Evolutionary conservation across 2,113 vertebrate genomes (phyloP).

Genomic region (Lutjanus erythropterus): DNA sequence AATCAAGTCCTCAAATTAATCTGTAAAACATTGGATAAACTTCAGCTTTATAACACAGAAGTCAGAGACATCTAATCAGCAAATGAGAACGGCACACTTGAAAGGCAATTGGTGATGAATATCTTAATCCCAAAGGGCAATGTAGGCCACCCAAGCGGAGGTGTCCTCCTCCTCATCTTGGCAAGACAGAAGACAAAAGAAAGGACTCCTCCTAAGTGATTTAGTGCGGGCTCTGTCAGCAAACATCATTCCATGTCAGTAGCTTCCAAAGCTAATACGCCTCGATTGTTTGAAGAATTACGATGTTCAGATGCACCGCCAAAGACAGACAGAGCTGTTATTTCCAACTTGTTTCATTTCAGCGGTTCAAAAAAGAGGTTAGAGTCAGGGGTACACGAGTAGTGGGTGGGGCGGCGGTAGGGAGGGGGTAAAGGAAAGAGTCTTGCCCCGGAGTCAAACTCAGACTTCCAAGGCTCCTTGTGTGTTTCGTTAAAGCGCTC

Average conservation of each 20-base stretch:
- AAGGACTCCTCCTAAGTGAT: slow-evolving; percentile 74
- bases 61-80: background rate
- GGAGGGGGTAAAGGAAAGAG: slow-evolving; percentile 17
- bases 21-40: slow-evolving; percentile 30
- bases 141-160: slow-evolving; percentile 61
- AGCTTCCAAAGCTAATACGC: slow-evolving; percentile 80
- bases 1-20: slow-evolving; percentile 23
- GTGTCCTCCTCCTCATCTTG: slow-evolving; percentile 47
- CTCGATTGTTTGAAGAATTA: slow-evolving; percentile 79
- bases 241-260: slow-evolving; percentile 84
- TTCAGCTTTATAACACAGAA: slow-evolving; percentile 5
- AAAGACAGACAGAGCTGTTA: slow-evolving; percentile 79
- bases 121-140: slow-evolving; percentile 29
- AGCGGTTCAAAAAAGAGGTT: slow-evolving; percentile 35
- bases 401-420: background rate
- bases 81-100: background rate
- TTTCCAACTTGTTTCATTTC: slow-evolving; percentile 81
- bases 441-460: slow-evolving; percentile 74
- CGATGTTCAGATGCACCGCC: slow-evolving; percentile 73
- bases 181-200: slow-evolving; percentile 56
- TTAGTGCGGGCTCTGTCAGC: slow-evolving; percentile 79
- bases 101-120: background rate
- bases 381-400: slow-evolving; percentile 34
- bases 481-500: slow-evolving; percentile 67
- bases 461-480: slow-evolving; percentile 57